phyloP scores from a whole-genome alignment of 2,888 invertebrate species.

The Chloromyia formosa region DNA sequence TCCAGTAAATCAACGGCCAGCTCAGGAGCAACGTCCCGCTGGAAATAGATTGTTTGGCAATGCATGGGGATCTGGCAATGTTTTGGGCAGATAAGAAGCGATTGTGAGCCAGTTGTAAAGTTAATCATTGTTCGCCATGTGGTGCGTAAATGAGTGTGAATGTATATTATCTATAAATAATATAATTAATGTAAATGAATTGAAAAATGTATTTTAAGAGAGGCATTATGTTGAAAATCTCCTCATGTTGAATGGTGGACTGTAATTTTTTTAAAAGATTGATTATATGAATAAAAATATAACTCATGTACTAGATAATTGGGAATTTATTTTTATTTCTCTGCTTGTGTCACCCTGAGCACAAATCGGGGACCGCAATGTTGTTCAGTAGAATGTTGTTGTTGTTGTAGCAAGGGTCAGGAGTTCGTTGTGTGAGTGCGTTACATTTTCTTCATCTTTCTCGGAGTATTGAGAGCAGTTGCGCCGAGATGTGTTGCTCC shows the following conservation, averaged over 20 bases:
- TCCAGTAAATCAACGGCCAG: conserved; percentile 66
- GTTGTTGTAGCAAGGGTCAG: too few species aligned
- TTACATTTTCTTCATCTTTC: too few species aligned
- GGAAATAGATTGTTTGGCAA: conserved; percentile 65
- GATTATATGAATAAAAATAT: conserved; percentile 14
- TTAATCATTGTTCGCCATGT: neutral
- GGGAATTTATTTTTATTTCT: neutral
- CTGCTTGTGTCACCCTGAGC: too few species aligned
- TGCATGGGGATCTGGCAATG: conserved; percentile 81
- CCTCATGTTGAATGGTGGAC: conserved; percentile 1
- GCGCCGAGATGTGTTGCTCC: too few species aligned
- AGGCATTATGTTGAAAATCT: neutral
- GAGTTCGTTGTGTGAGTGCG: too few species aligned
- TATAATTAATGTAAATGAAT: conserved; percentile 26
- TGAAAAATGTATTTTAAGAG: conserved; percentile 29
- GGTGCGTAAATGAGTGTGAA: conserved; percentile 33
- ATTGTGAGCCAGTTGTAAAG: neutral
- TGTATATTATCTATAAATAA: conserved; percentile 31
- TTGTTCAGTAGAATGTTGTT: too few species aligned
- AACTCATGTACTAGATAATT: neutral
- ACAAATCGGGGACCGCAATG: too few species aligned
- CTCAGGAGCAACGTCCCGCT: conserved; percentile 53
- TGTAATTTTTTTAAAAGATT: conserved; percentile 1
- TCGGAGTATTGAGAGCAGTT: too few species aligned
- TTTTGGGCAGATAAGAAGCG: conserved; percentile 68